Conservation (phyloP, 2,113 vertebrate genomes). For the Lepisosteus osseus region DNA sequence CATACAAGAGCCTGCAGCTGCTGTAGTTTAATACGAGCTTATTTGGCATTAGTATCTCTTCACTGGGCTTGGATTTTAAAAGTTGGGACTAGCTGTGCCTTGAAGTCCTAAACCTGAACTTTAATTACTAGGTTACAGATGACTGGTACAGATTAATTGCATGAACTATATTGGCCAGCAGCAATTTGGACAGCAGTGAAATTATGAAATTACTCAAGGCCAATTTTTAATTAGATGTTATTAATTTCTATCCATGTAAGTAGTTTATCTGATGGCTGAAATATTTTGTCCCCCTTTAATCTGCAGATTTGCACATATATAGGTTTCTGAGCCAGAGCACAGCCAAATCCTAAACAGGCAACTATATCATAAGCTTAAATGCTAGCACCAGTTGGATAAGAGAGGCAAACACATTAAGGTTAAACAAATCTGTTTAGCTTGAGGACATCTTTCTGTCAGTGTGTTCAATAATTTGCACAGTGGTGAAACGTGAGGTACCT, state of each 20-base stretch:
- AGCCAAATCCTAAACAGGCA: background rate
- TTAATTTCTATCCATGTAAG: background rate
- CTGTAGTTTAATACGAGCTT: constrained; percentile 47
- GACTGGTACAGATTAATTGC: too few relatives aligned
- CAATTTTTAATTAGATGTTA: background rate
- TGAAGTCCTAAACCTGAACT: constrained; percentile 44
- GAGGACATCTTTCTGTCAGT: background rate
- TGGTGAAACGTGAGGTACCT: too few relatives aligned
- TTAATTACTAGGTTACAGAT: constrained; percentile 35
- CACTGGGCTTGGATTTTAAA: constrained; percentile 35
- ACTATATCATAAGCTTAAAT: background rate
- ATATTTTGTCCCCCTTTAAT: background rate
- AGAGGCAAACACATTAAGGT: background rate
- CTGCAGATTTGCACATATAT: background rate
- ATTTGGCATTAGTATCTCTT: constrained; percentile 38
- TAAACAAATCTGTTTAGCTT: background rate
- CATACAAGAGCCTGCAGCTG: constrained; percentile 60
- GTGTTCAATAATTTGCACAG: too few relatives aligned
- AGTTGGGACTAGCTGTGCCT: constrained; percentile 27
- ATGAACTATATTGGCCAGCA: too few relatives aligned
- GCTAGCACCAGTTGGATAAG: constrained; percentile 20
- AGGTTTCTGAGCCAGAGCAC: background rate
- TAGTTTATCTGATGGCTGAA: background rate
- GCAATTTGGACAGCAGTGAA: background rate
- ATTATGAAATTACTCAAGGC: background rate